These are phyloP conservation scores for Ochropacha duplaris DNA, from an alignment of 2,888 invertebrate genomes.

Conservation along the genomic window DNA sequence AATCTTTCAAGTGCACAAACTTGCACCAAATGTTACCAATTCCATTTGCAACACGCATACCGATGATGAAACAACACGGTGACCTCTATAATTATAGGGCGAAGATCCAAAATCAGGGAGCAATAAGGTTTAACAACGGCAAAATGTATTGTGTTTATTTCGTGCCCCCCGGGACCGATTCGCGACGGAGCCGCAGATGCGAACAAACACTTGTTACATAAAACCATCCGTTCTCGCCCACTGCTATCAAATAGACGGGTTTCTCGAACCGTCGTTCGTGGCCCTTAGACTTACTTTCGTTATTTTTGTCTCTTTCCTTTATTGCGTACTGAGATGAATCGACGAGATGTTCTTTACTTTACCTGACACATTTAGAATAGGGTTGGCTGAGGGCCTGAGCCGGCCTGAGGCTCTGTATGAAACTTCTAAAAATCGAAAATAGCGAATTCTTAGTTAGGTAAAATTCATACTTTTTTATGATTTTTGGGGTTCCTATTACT, in stretches of 20 bases:
- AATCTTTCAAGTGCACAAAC: not conserved
- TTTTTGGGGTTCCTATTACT: no score
- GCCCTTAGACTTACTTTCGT: not conserved
- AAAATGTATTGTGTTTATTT: not conserved
- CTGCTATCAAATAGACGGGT: constrained; percentile 20
- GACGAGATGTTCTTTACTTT: not conserved
- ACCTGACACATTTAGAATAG: not conserved
- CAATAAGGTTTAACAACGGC: not conserved
- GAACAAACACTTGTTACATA: constrained; percentile 57
- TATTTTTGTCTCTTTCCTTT: not conserved
- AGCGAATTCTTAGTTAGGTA: no score
- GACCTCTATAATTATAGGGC: not conserved
- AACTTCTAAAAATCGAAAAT: no score
- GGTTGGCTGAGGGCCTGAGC: no score
- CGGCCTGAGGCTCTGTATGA: no score
- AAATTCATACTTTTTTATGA: no score
- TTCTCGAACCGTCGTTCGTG: not conserved
- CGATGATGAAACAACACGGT: not conserved
- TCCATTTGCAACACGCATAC: not conserved
- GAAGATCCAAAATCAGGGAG: not conserved
- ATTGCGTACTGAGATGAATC: not conserved
- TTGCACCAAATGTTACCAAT: not conserved
- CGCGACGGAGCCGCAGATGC: constrained; percentile 52
- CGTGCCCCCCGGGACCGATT: constrained; percentile 21
- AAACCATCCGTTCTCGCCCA: constrained; percentile 22